Evolutionary conservation across 2,888 invertebrate species (phyloP), one percentile per base, ranked within the genome.

Genomic region (Aradus depressus): DNA sequence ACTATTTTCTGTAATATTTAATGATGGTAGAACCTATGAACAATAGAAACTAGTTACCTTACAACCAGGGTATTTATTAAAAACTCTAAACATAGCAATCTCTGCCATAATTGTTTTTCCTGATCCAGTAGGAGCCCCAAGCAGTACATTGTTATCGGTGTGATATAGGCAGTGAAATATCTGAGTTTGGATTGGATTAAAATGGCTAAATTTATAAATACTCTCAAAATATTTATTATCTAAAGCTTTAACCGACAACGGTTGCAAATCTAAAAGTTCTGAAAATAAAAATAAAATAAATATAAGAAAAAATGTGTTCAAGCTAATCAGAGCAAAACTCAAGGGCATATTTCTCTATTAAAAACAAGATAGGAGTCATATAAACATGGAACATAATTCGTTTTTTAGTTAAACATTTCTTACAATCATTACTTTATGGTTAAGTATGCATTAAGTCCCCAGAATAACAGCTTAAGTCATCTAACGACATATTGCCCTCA

Each of bases 51-150:
- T 4, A 55, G 58, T 60, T 61, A 81, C 84, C 73, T 90, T 91
- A 57, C 80, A 75, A 2, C 77, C 75, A 0, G 91, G 89, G 63
- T 84, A 77, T 54, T 80, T 75, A 56, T 81, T 81, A 62, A 96
- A 91, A 0, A 92, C 82, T 47, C 93, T 75, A 63, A 96, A 90
- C 72, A 98, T 93, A 35, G 97, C 97, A 22, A 99, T 79, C 69
- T 99, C 98, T 0, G 98, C 97, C 0, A 89, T 93, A 41, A 97
- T 89, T 0, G 98, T 99, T 74, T 99, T 99, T 31, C 98, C 98
- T 0, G 95, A 95, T 1, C 92, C 92, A 0, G 95, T 96, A 0
- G 95, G 95, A 0, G 97, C 97, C 0, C 95, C 95, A 4, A 98
- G 72, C 21, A 99, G 70, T 5, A 93, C 86, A 66, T 97, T 97